These are phyloP conservation scores for Cheirogaleus medius DNA, from an alignment of 2,113 vertebrate species.

Conservation along the genomic window DNA sequence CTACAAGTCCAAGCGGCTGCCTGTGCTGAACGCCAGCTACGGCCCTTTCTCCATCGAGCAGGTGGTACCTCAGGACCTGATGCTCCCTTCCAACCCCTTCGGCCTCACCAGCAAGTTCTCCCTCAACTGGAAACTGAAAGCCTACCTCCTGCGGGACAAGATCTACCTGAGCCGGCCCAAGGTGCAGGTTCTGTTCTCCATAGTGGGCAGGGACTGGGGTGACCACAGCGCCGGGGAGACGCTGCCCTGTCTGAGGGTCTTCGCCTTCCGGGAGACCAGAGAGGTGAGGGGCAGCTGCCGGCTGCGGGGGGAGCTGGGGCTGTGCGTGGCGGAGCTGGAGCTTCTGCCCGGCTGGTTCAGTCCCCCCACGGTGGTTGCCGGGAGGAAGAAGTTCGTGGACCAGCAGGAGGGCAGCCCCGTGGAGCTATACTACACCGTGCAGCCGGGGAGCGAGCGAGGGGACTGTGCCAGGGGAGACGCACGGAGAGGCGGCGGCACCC, in stretches of 20 bases:
- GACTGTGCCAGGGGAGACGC: constrained; percentile 81
- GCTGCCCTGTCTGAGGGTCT: constrained; percentile 91
- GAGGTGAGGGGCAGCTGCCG: constrained; percentile 90
- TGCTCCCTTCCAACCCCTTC: constrained; percentile 86
- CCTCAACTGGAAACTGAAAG: constrained; percentile 91
- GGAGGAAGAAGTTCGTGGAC: constrained; percentile 84
- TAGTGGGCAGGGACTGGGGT: constrained; percentile 91
- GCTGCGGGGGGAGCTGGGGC: constrained; percentile 86
- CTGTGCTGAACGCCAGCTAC: constrained; percentile 89
- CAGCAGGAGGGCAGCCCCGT: constrained; percentile 87
- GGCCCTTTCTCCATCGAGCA: constrained; percentile 87
- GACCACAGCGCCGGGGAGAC: constrained; percentile 79
- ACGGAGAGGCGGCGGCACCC: constrained; percentile 74
- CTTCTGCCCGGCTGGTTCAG: constrained; percentile 89
- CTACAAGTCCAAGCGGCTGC: constrained; percentile 87
- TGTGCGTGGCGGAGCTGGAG: constrained; percentile 91
- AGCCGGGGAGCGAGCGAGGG: constrained; percentile 78
- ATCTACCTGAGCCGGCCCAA: constrained; percentile 89
- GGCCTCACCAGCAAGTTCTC: constrained; percentile 83
- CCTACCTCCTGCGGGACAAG: constrained; percentile 87
- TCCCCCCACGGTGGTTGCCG: constrained; percentile 84
- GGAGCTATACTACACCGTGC: constrained; percentile 92
- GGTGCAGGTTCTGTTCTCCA: constrained; percentile 92
- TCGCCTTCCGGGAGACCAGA: constrained; percentile 92
- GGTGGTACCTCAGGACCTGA: constrained; percentile 86